A percentile compares a stretch with the other conserved stretches of the same genome.
Evolutionary conservation across 2,797 vertebrate species (phyloP).

Genomic region (Nasua narica): DNA sequence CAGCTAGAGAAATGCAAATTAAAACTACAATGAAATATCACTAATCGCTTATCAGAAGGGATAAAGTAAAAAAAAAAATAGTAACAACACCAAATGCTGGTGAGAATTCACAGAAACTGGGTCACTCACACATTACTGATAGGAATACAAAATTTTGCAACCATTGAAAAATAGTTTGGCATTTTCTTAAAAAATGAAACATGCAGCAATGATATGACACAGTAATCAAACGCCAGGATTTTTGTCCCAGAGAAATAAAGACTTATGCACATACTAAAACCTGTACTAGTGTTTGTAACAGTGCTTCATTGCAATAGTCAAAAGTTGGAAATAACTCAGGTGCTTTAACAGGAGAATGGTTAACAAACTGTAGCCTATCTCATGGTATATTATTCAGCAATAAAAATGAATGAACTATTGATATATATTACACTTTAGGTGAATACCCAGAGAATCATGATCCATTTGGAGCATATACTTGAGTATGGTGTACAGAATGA

Average conservation of each 20-base stretch:
- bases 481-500: not conserved
- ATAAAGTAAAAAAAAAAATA: not conserved
- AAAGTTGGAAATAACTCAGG: not conserved
- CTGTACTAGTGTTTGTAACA: not conserved
- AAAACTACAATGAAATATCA: not conserved
- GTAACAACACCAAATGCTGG: not conserved
- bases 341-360: not conserved
- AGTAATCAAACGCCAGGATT: not conserved
- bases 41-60: not conserved
- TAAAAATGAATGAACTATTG: not conserved
- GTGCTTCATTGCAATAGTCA: not conserved
- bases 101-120: not conserved
- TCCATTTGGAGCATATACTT: not conserved
- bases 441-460: not conserved
- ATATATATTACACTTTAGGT: not conserved
- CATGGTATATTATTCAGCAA: not conserved
- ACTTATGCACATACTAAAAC: not conserved
- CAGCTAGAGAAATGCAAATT: not conserved
- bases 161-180: not conserved
- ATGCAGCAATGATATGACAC: not conserved
- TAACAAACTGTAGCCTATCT: not conserved
- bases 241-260: not conserved
- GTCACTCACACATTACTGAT: not conserved
- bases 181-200: not conserved
- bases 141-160: not conserved